phyloP scores from a whole-genome alignment of 1,140 invertebrate species.

The Zophobas morio region DNA sequence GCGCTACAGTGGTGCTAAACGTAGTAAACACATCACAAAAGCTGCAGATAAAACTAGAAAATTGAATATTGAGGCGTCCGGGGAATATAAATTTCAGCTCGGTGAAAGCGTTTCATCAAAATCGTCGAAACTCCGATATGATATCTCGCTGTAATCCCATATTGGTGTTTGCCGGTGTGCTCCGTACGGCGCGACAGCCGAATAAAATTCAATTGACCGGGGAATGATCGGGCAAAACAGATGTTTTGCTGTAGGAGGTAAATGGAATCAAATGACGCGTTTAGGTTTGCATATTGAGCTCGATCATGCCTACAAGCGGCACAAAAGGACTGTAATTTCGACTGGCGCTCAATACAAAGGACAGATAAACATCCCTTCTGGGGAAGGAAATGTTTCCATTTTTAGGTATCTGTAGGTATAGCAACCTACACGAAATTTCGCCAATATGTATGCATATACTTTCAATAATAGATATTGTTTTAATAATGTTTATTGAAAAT shows the following conservation, averaged over 20 bases:
- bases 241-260: constrained; percentile 31
- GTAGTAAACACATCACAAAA: constrained; percentile 42
- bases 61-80: constrained; percentile 44
- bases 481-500: too few relatives aligned
- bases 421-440: too few relatives aligned
- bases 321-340: constrained; percentile 13
- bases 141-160: constrained; percentile 37
- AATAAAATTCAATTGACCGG: constrained; percentile 43
- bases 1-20: constrained; percentile 17
- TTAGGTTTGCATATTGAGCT: not conserved
- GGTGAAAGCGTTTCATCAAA: constrained; percentile 48
- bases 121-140: constrained; percentile 40
- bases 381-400: too few relatives aligned
- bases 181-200: constrained; percentile 25
- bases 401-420: too few relatives aligned
- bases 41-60: constrained; percentile 40
- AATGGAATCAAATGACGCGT: constrained; percentile 32
- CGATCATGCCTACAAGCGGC: not conserved
- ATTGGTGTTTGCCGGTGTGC: constrained; percentile 35
- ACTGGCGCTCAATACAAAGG: not conserved
- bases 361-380: too few relatives aligned
- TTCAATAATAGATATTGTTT: too few relatives aligned
- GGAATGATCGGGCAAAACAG: constrained; percentile 35
- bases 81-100: constrained; percentile 47
- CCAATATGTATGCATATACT: too few relatives aligned